Conservation (phyloP, 2,888 invertebrate genomes). For the Dryobotodes eremita region DNA sequence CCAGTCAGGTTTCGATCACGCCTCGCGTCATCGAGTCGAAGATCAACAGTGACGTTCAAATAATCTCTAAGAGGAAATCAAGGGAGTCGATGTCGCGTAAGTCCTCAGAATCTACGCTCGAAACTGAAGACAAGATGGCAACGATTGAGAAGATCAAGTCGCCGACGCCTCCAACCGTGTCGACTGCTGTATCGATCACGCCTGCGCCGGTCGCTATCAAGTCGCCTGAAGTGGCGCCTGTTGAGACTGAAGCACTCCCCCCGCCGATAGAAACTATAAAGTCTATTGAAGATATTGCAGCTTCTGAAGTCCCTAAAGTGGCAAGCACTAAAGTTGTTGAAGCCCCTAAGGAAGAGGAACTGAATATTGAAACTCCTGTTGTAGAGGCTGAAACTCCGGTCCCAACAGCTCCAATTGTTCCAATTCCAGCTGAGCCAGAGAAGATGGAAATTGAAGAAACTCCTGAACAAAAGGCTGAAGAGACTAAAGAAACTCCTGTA, state of each 20-base stretch:
- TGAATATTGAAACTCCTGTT: constrained; percentile 49
- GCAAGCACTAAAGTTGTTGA: constrained; percentile 54
- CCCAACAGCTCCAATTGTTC: constrained; percentile 5
- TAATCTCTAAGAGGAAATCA: constrained; percentile 80
- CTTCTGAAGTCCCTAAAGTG: constrained; percentile 75
- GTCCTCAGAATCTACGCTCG: constrained; percentile 80
- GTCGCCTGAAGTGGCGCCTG: constrained; percentile 73
- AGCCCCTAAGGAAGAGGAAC: constrained; percentile 56
- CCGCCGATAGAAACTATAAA: constrained; percentile 81
- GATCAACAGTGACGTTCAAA: constrained; percentile 76
- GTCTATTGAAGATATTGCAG: constrained; percentile 74
- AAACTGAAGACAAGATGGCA: constrained; percentile 80
- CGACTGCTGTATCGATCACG: constrained; percentile 77
- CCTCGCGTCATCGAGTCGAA: constrained; percentile 80
- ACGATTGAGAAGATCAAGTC: constrained; percentile 83
- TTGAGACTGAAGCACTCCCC: constrained; percentile 81
- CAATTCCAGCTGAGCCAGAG: constrained; percentile 28
- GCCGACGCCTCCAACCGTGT: constrained; percentile 75
- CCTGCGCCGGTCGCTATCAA: constrained; percentile 75
- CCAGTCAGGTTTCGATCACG: constrained; percentile 86
- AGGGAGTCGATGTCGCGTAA: constrained; percentile 81
- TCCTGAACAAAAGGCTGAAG: constrained; percentile 43
- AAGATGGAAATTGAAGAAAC: constrained; percentile 31
- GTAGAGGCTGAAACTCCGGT: constrained; percentile 22
- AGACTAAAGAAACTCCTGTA: constrained; percentile 46